Percentiles rank a stretch among this genome's conserved stretches.
These are phyloP conservation scores for Cistogaster globosa DNA, from an alignment of 2,888 invertebrate genomes.

Conservation along the genomic window DNA sequence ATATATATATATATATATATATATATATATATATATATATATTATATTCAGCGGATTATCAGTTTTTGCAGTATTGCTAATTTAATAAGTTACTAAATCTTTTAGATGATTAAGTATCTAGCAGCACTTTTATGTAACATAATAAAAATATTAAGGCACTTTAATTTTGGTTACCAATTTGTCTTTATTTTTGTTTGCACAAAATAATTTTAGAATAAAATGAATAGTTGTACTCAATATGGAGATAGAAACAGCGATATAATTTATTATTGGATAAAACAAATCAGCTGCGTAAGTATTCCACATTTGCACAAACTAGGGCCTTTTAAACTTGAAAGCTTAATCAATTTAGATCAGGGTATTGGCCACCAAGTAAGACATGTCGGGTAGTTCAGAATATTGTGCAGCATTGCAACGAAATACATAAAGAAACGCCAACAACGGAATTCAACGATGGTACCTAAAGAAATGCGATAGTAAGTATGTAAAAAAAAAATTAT, in stretches of 20 bases:
- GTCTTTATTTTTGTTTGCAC: conserved; percentile 15
- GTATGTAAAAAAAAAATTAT: conserved; percentile 48
- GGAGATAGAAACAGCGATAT: too few relatives aligned
- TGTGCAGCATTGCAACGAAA: too few relatives aligned
- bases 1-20: too few relatives aligned
- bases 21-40: too few relatives aligned
- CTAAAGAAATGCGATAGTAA: conserved; percentile 78
- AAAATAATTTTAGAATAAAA: too few relatives aligned
- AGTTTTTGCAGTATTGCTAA: too few relatives aligned
- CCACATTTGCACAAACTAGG: neutral
- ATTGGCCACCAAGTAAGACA: too few relatives aligned
- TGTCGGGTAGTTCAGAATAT: too few relatives aligned
- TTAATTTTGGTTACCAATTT: conserved; percentile 29
- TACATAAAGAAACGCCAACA: conserved; percentile 75
- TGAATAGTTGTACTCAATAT: too few relatives aligned
- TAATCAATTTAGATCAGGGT: conserved; percentile 58
- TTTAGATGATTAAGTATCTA: neutral
- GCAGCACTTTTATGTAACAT: neutral
- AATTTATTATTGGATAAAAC: too few relatives aligned
- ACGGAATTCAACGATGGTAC: conserved; percentile 79
- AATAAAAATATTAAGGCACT: conserved; percentile 15
- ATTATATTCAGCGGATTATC: too few relatives aligned
- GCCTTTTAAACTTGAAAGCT: neutral
- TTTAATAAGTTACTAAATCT: neutral
- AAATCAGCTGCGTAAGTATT: too few relatives aligned